Conservation (phyloP, 2,113 vertebrate genomes). For the Paradisaea rubra region DNA sequence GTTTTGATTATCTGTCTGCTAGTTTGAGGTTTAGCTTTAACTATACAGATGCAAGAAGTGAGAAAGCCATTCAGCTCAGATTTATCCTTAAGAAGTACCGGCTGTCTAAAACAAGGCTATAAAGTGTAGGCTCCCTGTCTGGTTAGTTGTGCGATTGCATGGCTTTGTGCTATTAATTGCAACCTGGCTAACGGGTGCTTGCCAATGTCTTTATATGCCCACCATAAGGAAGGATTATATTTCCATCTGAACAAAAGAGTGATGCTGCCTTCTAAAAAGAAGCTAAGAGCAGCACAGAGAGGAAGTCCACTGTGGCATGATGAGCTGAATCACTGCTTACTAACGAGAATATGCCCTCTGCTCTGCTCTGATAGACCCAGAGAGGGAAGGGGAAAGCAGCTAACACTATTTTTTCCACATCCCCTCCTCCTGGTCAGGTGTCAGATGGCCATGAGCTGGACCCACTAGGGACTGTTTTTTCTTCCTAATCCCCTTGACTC, state of each 20-base stretch:
- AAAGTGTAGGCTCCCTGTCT: conserved; percentile 55
- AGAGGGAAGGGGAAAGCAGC: neutral
- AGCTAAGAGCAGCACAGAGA: neutral
- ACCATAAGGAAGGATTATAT: conserved; percentile 23
- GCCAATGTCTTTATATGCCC: conserved; percentile 43
- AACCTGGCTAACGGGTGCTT: conserved; percentile 67
- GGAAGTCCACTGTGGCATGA: neutral
- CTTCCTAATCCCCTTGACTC: neutral
- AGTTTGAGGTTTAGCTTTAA: conserved; percentile 46
- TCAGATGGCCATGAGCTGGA: neutral
- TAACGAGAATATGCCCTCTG: neutral
- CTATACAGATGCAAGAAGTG: conserved; percentile 48
- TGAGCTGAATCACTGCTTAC: neutral
- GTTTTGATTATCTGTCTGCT: conserved; percentile 57
- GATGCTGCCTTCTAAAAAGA: neutral
- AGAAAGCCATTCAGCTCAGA: conserved; percentile 49
- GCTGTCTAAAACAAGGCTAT: conserved; percentile 58
- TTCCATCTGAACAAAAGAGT: conserved; percentile 36
- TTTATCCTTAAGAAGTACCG: conserved; percentile 47
- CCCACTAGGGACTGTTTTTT: neutral
- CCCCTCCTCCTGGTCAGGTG: neutral
- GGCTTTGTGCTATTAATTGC: conserved; percentile 56
- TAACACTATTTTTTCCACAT: neutral
- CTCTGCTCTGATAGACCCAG: neutral
- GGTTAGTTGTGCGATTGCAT: conserved; percentile 27